phyloP scores from a whole-genome alignment of 2,113 vertebrate genomes.

The Hiodon alosoides region DNA sequence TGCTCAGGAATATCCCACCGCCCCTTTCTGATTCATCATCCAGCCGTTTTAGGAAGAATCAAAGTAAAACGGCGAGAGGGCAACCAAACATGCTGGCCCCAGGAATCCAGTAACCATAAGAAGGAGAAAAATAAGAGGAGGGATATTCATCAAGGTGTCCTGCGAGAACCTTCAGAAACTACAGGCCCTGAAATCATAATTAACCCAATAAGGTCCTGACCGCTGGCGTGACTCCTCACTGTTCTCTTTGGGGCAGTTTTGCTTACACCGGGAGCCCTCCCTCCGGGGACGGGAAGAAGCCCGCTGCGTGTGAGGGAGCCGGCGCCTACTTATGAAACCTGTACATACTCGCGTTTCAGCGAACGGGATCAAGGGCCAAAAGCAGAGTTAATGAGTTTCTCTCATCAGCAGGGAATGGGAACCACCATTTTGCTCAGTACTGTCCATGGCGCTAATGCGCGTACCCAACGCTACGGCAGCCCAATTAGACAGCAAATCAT shows the following conservation, averaged over 20 bases:
- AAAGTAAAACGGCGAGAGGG: too few relatives aligned
- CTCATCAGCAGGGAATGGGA: constrained; percentile 13
- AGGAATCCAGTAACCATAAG: background rate
- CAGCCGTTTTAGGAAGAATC: too few relatives aligned
- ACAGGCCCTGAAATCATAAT: constrained; percentile 38
- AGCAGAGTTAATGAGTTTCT: constrained; percentile 21
- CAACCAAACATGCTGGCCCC: too few relatives aligned
- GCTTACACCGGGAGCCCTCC: constrained; percentile 14
- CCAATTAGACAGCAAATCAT: background rate
- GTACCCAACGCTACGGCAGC: background rate
- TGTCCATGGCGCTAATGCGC: background rate
- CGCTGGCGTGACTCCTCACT: constrained; percentile 15
- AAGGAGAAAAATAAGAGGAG: background rate
- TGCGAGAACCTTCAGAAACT: constrained; percentile 17
- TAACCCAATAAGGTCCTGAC: constrained; percentile 41
- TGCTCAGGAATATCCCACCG: too few relatives aligned
- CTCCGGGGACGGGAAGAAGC: constrained; percentile 7
- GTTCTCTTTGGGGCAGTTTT: constrained; percentile 27
- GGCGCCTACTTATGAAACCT: constrained; percentile 3
- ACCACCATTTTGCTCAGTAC: constrained; percentile 16
- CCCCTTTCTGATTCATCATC: too few relatives aligned
- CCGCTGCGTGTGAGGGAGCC: too few relatives aligned
- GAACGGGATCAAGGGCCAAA: constrained; percentile 24
- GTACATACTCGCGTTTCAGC: constrained; percentile 21
- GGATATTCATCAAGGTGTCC: constrained; percentile 2